Base-by-base conservation (phyloP, 2,113 vertebrate genomes). In the Pelecanoides urinatrix region DNA sequence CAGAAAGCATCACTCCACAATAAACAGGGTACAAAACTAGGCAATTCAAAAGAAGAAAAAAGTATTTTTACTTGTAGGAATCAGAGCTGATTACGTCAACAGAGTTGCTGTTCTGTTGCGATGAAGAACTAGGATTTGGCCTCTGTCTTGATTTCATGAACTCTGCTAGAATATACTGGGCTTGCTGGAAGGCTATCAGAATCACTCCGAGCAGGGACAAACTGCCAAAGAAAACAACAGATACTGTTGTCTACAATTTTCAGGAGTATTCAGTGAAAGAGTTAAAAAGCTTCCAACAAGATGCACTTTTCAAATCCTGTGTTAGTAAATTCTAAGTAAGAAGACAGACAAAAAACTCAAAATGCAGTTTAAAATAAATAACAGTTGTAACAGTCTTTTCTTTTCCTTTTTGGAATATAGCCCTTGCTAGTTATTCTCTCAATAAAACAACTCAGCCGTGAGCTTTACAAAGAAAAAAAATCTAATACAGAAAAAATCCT, bases 151-250 rank as follows among this genome's bases (percentile, higher is more conserved):
- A 98, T 61, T 99, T 98, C 95, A 98, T 97, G 90, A 99, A 99
- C 91, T 99, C 99, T 74, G 92, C 98, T 20, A 99, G 98, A 95
- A 99, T 99, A 94, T 99, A 99, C 92, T 99, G 99, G 26, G 99
- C 99, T 98, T 99, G 99, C 86, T 99, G 98, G 96, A 99, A 99
- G 73, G 99, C 99, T 98, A 99, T 99, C 90, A 99, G 94, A 96
- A 99, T 99, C 68, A 99, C 99, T 40, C 99, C 99, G 2, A 99
- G 97, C 71, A 99, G 97, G n/a, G 99, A 99, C 96, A 99, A 98
- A 93, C 99, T 99, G 97, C 40, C 91, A 96, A 89, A 94, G 68
- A 90, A 92, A 97, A 83, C 38, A 96, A 88, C 0, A 49, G 36
- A 81, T 25, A 45, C 36, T 30, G 20, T 9, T 79, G 29, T 78